Evolutionary conservation across 1,140 invertebrate genomes (phyloP), one percentile per base, ranked within the genome.

Genomic region (Cotesia chilonis): DNA sequence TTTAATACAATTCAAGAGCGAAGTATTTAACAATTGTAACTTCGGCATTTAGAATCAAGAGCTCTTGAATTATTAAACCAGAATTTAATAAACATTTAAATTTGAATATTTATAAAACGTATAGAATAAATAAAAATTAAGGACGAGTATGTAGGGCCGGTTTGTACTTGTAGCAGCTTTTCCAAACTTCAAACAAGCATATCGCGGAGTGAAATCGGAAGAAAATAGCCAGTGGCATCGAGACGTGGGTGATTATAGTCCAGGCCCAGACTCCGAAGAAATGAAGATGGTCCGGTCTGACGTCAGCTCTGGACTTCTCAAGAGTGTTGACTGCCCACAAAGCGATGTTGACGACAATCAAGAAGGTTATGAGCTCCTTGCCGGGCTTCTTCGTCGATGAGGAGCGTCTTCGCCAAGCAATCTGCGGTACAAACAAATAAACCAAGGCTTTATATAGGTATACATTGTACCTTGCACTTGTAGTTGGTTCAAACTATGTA

Each of bases 261-360:
- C 94, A 96, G 0, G 89, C 94, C 93, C 91, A 96, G 1, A 90
- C 90, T 1, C 94, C 94, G 78, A 93, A 95, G 82, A 95, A 95
- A 36, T 89, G 79, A 20, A 95, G 85, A 78, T 95, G 94, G 12
- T 92, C 90, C 0, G 94, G 93, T 47, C 93, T 88, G 63, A 94
- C 94, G 63, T 93, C 92, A 0, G 93, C 93, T n/a, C 93, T 87
- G 66, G 92, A 92, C 79, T 95, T 95, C 82, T 95, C 94, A 35
- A 96, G 82, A 0, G 93, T 94, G 76, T 94, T 95, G 1, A 95
- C 93, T 9, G 92, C 91, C 94, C 95, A 96, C 86, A 96, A 92
- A 1, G 94, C 93, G 83, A 96, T 92, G 79, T 96, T 96, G 57
- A 93, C 92, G 0, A 94, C 91, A 14, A 96, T 89, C 3, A 96